phyloP scores from a whole-genome alignment of 2,888 invertebrate genomes.

The Drosophila sordidapex region DNA sequence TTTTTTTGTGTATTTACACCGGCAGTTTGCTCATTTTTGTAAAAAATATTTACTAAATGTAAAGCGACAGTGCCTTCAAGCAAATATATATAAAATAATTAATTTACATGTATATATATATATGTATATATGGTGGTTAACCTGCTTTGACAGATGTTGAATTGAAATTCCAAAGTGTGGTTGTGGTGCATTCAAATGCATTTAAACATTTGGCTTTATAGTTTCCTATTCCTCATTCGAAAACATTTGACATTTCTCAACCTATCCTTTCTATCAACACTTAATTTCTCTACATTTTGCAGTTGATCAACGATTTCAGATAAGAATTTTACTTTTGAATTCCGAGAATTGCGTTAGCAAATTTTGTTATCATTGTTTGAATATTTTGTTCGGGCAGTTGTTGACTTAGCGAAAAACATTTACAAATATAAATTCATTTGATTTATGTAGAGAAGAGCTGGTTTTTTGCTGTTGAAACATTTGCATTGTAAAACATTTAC shows the following conservation, averaged over 20 bases:
- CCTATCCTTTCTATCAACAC: not conserved
- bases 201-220: not conserved
- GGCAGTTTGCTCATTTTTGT: slow-evolving; percentile 23
- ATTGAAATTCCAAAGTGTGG: not conserved
- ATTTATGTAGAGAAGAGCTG: slow-evolving; percentile 16
- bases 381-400: slow-evolving; percentile 16
- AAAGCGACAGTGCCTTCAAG: not conserved
- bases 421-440: slow-evolving; percentile 25
- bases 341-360: not conserved
- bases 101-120: no score
- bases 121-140: not conserved
- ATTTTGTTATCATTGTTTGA: not conserved
- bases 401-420: slow-evolving; percentile 19
- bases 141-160: not conserved
- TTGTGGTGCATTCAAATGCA: slow-evolving; percentile 2
- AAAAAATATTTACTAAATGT: slow-evolving; percentile 23
- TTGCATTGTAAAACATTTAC: slow-evolving; percentile 22
- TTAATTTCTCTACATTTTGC: not conserved
- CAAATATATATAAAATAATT: not conserved
- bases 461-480: slow-evolving; percentile 17
- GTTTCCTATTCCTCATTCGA: not conserved
- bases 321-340: not conserved
- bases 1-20: not conserved
- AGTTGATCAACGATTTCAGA: not conserved
- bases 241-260: not conserved